Evolutionary conservation across 2,797 vertebrate species (phyloP).

Genomic region (Thalassophryne amazonica): DNA sequence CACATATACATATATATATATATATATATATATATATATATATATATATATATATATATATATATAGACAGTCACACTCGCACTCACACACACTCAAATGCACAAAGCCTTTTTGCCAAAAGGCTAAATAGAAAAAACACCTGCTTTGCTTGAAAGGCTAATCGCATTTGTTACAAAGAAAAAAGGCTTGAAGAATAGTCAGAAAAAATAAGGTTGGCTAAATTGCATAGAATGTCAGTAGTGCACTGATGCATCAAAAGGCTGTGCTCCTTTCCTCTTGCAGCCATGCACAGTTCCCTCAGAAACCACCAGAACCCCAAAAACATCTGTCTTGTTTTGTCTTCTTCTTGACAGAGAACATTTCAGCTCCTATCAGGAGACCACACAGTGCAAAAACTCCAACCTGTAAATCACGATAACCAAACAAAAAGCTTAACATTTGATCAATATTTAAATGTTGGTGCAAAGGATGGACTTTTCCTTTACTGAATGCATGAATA

Average conservation of each 20-base stretch:
- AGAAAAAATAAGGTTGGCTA: conserved; percentile 85
- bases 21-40: too few species aligned
- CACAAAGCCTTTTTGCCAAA: conserved; percentile 20
- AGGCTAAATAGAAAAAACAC: conserved; percentile 62
- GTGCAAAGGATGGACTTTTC: conserved; percentile 2
- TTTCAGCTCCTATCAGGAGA: conserved; percentile 11
- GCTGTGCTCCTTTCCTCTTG: conserved; percentile 72
- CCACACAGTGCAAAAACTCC: conserved; percentile 29
- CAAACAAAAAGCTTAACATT: conserved; percentile 20
- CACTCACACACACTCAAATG: conserved; percentile 36
- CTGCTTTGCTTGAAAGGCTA: conserved; percentile 68
- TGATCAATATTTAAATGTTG: conserved; percentile 12
- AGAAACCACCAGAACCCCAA: conserved; percentile 50
- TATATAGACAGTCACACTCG: too few species aligned
- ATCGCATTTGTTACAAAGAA: conserved; percentile 40
- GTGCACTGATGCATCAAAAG: conserved; percentile 70
- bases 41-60: too few species aligned
- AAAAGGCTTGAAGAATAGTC: conserved; percentile 55
- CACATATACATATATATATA: too few species aligned
- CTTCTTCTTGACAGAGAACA: conserved; percentile 47
- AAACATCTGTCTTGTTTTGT: conserved; percentile 33
- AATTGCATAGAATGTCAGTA: conserved; percentile 93
- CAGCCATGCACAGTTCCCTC: conserved; percentile 50
- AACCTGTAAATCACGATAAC: conserved; percentile 12
- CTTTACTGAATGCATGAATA: conserved; percentile 6